Base-by-base conservation (phyloP, 2,888 invertebrate species). In the Synanthedon myopaeformis region DNA sequence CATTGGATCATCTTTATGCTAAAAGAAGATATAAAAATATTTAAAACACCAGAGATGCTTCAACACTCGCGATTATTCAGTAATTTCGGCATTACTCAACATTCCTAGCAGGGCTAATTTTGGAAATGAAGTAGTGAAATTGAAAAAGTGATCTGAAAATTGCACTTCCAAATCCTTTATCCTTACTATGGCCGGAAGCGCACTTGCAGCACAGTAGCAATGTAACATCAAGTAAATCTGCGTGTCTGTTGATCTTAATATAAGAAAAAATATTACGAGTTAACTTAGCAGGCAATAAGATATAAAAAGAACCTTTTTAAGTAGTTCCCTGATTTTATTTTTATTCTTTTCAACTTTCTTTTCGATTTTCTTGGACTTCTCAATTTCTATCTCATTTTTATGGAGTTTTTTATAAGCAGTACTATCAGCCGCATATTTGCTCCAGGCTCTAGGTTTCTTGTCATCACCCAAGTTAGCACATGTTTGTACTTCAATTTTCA, bases 361-460 rank as follows among this genome's bases (percentile, higher is more conserved):
- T 28, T 80, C 69, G 67, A 84, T 77, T 52, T 71, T 66, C 61
- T 79, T 74, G 59, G 72, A 60, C 64, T 64, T 56, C 57, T 54
- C 60, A 55, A 63, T 59, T 53, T 62, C 61, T 35, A 35, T 35
- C 66, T 65, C 83, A 69, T 72, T 70, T 61, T 82, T 76, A 63
- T 89, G 83, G 23, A 85, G 66, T 59, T 89, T 90, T 64, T 90
- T 90, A 65, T 89, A 91, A 4, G 90, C 90, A 55, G 91, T 90
- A 72, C 93, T 95, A 56, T 96, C 96, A 42, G 90, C 76, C 1
- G 96, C 91, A 85, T 97, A 93, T 85, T 96, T 97, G 76, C 97
- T 98, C 97, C 97, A 97, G 0, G 97, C 91, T 77, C 94, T 91
- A 1, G 96, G 95, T 76, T 97, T 97, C 53, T 89, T 89, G 49